Percentiles rank a stretch among this genome's conserved stretches.
Evolutionary conservation across 2,113 vertebrate genomes (phyloP).

Genomic region (Danionella cerebrum): DNA sequence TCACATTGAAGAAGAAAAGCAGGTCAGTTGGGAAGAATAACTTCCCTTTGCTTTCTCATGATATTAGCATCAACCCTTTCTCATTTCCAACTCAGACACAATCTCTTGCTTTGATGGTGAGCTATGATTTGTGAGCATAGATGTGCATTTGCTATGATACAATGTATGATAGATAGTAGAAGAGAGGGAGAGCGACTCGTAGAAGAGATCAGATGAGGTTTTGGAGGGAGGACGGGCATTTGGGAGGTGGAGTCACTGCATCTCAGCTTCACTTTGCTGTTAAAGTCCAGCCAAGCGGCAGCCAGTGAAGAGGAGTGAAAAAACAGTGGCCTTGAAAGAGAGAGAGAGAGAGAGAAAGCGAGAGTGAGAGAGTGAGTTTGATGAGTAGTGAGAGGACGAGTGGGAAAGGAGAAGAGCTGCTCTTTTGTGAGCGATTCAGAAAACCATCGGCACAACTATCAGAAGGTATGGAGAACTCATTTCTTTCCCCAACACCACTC

Average conservation of each 20-base stretch:
- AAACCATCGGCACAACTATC: conserved; percentile 65
- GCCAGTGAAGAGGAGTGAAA: conserved; percentile 53
- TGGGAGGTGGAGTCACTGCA: conserved; percentile 49
- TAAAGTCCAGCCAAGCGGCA: conserved; percentile 66
- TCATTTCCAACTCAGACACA: background rate
- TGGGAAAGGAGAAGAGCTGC: conserved; percentile 32
- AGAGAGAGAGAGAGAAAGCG: conserved; percentile 26
- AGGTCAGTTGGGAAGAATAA: conserved; percentile 70
- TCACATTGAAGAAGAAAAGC: conserved; percentile 73
- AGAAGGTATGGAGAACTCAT: conserved; percentile 48
- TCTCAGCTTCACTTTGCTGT: conserved; percentile 65
- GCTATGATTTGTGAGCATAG: conserved; percentile 34
- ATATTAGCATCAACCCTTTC: conserved; percentile 63
- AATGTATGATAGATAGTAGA: conserved; percentile 29
- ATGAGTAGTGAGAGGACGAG: conserved; percentile 24
- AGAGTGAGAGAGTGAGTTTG: conserved; percentile 33
- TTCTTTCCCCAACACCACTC: conserved; percentile 35
- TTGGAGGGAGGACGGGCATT: conserved; percentile 34
- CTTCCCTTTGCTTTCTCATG: conserved; percentile 70
- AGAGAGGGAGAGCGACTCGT: conserved; percentile 48
- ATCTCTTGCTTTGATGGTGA: conserved; percentile 36
- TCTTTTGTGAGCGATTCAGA: conserved; percentile 67
- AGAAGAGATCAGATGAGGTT: conserved; percentile 41
- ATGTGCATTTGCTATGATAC: conserved; percentile 33
- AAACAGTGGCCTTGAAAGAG: conserved; percentile 40